Evolutionary conservation across 2,113 vertebrate genomes (phyloP).

Genomic region (Solea senegalensis): DNA sequence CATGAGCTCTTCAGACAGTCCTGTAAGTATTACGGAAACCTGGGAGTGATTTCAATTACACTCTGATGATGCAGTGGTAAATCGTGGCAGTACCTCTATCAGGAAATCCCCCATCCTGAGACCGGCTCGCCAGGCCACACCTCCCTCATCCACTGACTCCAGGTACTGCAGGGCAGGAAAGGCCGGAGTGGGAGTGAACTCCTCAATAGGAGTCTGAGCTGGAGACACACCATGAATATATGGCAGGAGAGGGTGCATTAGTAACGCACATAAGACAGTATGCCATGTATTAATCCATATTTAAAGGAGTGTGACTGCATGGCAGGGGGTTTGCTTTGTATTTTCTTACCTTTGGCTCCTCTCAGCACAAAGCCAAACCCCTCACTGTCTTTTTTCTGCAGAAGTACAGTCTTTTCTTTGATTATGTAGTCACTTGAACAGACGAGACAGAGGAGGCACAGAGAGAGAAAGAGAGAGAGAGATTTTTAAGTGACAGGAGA

Average conservation of each 20-base stretch:
- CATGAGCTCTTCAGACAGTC: neutral
- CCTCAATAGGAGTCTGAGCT: conserved; percentile 95
- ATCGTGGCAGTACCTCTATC: conserved; percentile 84
- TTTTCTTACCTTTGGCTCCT: conserved; percentile 90
- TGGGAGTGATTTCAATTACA: neutral
- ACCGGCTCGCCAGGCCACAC: conserved; percentile 92
- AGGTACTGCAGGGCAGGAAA: conserved; percentile 93
- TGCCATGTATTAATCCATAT: neutral
- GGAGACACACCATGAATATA: conserved; percentile 29
- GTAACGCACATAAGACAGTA: neutral
- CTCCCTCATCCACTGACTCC: conserved; percentile 93
- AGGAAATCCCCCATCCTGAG: conserved; percentile 95
- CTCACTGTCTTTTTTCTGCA: conserved; percentile 96
- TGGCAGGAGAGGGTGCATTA: neutral
- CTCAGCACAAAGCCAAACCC: conserved; percentile 94
- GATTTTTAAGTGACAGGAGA: neutral
- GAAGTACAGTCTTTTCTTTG: conserved; percentile 93
- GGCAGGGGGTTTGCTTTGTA: neutral
- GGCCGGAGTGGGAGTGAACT: conserved; percentile 92
- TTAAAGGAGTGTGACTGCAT: neutral
- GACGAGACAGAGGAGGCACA: conserved; percentile 5
- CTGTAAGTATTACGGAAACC: neutral
- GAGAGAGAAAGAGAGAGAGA: neutral
- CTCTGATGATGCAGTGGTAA: conserved; percentile 1
- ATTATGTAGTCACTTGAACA: conserved; percentile 91